These are phyloP conservation scores for Heterodera carotae DNA, from an alignment of 1,140 invertebrate species.

Conservation along the genomic window DNA sequence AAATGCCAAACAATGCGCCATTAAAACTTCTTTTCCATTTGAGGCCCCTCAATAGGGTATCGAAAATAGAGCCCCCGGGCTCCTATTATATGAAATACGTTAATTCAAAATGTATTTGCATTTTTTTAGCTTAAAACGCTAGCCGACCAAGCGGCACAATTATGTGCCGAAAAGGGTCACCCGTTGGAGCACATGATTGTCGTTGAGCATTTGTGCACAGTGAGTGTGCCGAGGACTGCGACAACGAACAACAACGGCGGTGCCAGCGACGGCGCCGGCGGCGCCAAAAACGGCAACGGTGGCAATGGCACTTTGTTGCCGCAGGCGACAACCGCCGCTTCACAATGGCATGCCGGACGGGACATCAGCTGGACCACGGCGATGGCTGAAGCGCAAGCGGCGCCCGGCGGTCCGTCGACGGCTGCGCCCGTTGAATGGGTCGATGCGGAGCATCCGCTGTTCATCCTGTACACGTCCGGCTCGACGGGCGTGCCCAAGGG, in stretches of 20 bases:
- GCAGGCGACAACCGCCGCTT: too few relatives aligned
- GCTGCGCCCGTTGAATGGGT: constrained; percentile 81
- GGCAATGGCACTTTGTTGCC: neutral
- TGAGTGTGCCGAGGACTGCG: constrained; percentile 31
- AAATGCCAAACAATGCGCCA: constrained; percentile 30
- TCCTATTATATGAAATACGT: too few relatives aligned
- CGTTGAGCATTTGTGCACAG: constrained; percentile 44
- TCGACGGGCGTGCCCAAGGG: constrained; percentile 97
- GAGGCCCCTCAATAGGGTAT: too few relatives aligned
- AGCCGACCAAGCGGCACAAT: constrained; percentile 50
- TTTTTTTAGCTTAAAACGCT: constrained; percentile 50
- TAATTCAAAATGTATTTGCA: too few relatives aligned
- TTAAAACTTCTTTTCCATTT: too few relatives aligned
- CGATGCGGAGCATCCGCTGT: constrained; percentile 88
- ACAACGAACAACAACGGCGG: too few relatives aligned
- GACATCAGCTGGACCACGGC: constrained; percentile 43
- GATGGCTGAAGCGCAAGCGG: constrained; percentile 29
- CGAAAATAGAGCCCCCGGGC: too few relatives aligned
- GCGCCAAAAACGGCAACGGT: constrained; percentile 1
- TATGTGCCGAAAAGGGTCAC: constrained; percentile 39
- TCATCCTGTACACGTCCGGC: constrained; percentile 95
- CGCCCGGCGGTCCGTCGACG: constrained; percentile 76
- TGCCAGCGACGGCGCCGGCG: constrained; percentile 2
- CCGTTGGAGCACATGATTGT: constrained; percentile 45
- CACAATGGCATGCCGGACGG: neutral